phyloP scores from a whole-genome alignment of 1,140 invertebrate species.

The Bactericera cockerelli region DNA sequence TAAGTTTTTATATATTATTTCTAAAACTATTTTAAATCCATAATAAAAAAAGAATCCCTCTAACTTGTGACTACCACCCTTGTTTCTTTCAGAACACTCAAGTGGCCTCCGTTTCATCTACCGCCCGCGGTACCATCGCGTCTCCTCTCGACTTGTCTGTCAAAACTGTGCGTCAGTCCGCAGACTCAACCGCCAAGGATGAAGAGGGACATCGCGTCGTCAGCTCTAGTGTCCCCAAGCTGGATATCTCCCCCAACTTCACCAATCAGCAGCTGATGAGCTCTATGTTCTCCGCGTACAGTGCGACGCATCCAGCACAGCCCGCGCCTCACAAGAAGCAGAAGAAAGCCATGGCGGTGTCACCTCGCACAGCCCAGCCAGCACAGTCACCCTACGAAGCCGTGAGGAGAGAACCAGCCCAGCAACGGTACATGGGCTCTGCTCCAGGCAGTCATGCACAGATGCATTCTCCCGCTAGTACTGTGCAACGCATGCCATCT shows the following conservation, averaged over 20 bases:
- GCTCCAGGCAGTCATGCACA: too few species aligned
- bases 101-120: not conserved
- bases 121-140: not conserved
- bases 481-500: too few species aligned
- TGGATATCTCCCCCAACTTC: conserved; percentile 37
- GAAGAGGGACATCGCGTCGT: conserved; percentile 27
- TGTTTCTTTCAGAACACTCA: not conserved
- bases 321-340: conserved; percentile 13
- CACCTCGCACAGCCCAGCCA: not conserved
- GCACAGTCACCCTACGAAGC: too few species aligned
- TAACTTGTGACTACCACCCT: too few species aligned
- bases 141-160: conserved; percentile 70
- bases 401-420: not conserved
- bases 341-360: conserved; percentile 10
- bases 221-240: conserved; percentile 13
- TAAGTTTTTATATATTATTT: too few species aligned
- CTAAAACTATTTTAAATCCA: too few species aligned
- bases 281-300: not conserved
- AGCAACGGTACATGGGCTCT: not conserved
- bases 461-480: too few species aligned
- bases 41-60: too few species aligned
- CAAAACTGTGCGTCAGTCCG: conserved; percentile 67
- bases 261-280: conserved; percentile 28
- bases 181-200: conserved; percentile 63
- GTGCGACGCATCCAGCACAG: not conserved